Evolutionary conservation across 2,113 vertebrate species (phyloP).

Genomic region (Herpetotheres cachinnans): DNA sequence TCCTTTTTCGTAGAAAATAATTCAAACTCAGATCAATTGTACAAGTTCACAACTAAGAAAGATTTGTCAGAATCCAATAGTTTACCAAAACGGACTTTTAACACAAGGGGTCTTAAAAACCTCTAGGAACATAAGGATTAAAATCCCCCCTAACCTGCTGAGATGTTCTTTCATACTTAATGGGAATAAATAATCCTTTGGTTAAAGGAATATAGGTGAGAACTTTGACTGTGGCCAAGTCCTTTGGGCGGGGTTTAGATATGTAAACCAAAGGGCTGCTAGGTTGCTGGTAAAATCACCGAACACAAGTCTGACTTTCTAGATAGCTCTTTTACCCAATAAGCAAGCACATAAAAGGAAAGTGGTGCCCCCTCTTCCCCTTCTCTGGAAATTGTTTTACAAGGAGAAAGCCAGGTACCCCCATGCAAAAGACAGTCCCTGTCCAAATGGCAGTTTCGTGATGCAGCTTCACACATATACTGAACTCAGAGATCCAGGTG

Average conservation of each 20-base stretch:
- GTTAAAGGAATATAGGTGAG: no score
- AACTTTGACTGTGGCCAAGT: no score
- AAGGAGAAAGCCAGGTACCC: background rate
- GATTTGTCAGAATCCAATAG: background rate
- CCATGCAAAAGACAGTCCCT: background rate
- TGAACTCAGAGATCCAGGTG: background rate
- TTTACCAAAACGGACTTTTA: background rate
- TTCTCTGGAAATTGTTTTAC: background rate
- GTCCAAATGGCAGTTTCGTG: background rate
- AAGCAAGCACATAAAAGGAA: background rate
- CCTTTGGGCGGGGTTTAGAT: background rate
- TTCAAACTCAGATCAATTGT: background rate
- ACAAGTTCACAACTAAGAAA: background rate
- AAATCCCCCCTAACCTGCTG: background rate
- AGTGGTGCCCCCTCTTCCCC: background rate
- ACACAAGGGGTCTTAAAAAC: background rate
- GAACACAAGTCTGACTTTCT: background rate
- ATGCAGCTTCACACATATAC: background rate
- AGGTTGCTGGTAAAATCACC: background rate
- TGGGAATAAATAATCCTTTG: background rate
- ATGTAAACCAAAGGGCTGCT: background rate
- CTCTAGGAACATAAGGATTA: background rate
- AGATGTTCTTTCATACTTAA: background rate
- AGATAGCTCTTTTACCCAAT: background rate
- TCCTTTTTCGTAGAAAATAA: background rate